phyloP scores from a whole-genome alignment of 2,113 vertebrate genomes.

The Gasterosteus nipponicus region DNA sequence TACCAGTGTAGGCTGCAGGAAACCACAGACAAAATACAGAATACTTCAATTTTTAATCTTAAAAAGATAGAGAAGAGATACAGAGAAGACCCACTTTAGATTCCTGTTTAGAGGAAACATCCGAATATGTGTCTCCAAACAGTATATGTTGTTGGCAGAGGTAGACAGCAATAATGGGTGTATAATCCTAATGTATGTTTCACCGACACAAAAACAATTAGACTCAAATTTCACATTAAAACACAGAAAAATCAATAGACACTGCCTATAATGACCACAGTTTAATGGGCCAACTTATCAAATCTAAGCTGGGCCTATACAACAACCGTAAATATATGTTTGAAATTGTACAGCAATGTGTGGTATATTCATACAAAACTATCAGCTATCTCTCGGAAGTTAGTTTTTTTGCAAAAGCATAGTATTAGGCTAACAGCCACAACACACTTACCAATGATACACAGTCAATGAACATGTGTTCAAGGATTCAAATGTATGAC shows the following conservation, averaged over 20 bases:
- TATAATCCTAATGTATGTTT: slow-evolving; percentile 63
- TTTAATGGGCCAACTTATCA: slow-evolving; percentile 49
- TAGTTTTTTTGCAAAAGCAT: slow-evolving; percentile 66
- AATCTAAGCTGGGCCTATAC: slow-evolving; percentile 60
- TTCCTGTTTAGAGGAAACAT: slow-evolving; percentile 32
- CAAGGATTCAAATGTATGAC: slow-evolving; percentile 36
- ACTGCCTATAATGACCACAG: slow-evolving; percentile 56
- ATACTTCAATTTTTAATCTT: slow-evolving; percentile 43
- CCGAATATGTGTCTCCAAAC: slow-evolving; percentile 46
- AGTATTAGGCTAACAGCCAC: slow-evolving; percentile 64
- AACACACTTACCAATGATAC: slow-evolving; percentile 58
- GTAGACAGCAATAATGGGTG: slow-evolving; percentile 77
- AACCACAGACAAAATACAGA: slow-evolving; percentile 59
- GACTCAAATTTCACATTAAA: slow-evolving; percentile 60
- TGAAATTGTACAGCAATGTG: slow-evolving; percentile 70
- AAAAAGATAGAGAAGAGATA: slow-evolving; percentile 25
- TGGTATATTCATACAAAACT: slow-evolving; percentile 74
- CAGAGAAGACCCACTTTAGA: slow-evolving; percentile 25
- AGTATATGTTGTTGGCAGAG: slow-evolving; percentile 71
- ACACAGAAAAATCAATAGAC: slow-evolving; percentile 60
- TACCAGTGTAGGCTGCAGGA: slow-evolving; percentile 51
- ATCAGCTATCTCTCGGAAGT: slow-evolving; percentile 66
- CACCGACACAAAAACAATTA: slow-evolving; percentile 65
- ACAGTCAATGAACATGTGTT: slow-evolving; percentile 53
- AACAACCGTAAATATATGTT: slow-evolving; percentile 65